Conservation (phyloP, 2,888 invertebrate genomes). For the Caenorhabditis sp. region DNA sequence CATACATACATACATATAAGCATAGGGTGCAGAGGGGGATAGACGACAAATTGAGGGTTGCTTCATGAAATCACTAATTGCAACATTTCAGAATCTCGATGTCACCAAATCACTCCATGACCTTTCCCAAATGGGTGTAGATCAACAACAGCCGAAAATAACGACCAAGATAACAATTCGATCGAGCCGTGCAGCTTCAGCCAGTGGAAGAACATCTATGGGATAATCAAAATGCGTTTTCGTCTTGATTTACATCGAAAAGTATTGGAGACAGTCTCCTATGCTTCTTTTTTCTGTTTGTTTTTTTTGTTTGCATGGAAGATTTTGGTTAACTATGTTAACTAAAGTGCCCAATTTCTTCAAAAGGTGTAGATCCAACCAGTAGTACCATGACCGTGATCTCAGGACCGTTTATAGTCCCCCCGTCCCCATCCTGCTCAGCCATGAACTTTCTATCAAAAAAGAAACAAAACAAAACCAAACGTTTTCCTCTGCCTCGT, state of each 20-base stretch:
- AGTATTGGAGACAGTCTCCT: too few species aligned
- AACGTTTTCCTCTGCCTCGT: slow-evolving; percentile 26
- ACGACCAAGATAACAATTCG: slow-evolving; percentile 14
- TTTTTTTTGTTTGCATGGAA: not conserved
- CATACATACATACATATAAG: too few species aligned
- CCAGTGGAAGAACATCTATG: slow-evolving; percentile 54
- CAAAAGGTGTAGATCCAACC: too few species aligned
- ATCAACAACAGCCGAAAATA: slow-evolving; percentile 20
- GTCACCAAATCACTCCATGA: slow-evolving; percentile 64
- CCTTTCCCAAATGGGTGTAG: slow-evolving; percentile 46
- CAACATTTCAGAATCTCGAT: slow-evolving; percentile 55
- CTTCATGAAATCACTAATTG: too few species aligned
- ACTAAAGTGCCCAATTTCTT: too few species aligned
- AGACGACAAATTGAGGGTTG: too few species aligned
- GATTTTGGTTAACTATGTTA: too few species aligned
- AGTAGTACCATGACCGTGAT: too few species aligned
- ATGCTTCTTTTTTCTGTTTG: not conserved
- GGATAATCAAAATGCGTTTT: slow-evolving; percentile 7
- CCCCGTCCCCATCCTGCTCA: not conserved
- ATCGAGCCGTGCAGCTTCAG: slow-evolving; percentile 59
- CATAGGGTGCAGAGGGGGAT: too few species aligned
- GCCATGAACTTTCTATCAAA: not conserved
- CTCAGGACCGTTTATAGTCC: not conserved
- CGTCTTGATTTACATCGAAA: not conserved
- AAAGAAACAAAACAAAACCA: slow-evolving; percentile 1